These are phyloP conservation scores for Panopea generosa DNA, from an alignment of 2,888 invertebrate genomes.

Conservation along the genomic window DNA sequence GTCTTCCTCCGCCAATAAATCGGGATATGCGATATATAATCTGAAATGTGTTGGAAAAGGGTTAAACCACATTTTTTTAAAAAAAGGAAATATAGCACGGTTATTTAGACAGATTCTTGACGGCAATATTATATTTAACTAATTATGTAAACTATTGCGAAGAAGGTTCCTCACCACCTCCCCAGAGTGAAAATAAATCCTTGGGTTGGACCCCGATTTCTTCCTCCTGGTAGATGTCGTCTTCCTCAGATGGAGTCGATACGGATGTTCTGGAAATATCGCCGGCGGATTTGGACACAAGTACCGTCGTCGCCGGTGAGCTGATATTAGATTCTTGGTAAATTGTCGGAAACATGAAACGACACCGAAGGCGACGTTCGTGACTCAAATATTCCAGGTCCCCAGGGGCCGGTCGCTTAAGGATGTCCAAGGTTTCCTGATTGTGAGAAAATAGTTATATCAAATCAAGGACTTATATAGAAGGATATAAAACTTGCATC, in stretches of 20 bases:
- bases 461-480: too few species aligned
- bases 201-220: slow-evolving; percentile 28
- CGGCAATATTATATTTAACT: too few species aligned
- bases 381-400: slow-evolving; percentile 47
- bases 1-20: too few species aligned
- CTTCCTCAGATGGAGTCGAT: background rate
- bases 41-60: too few species aligned
- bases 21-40: too few species aligned
- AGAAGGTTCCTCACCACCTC: too few species aligned
- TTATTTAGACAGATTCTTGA: too few species aligned
- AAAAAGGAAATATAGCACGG: too few species aligned
- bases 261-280: slow-evolving; percentile 17
- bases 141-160: too few species aligned
- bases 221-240: slow-evolving; percentile 3
- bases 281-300: slow-evolving; percentile 38
- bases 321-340: slow-evolving; percentile 35
- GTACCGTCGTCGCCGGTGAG: slow-evolving; percentile 46
- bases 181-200: slow-evolving; percentile 62
- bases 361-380: slow-evolving; percentile 56
- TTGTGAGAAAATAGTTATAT: too few species aligned
- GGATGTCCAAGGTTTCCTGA: slow-evolving; percentile 44
- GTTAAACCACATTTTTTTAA: too few species aligned
- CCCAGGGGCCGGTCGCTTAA: slow-evolving; percentile 54
- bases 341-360: slow-evolving; percentile 64
- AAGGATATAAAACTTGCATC: too few species aligned